phyloP scores from a whole-genome alignment of 2,888 invertebrate genomes.

The Nomada goodeniana region DNA sequence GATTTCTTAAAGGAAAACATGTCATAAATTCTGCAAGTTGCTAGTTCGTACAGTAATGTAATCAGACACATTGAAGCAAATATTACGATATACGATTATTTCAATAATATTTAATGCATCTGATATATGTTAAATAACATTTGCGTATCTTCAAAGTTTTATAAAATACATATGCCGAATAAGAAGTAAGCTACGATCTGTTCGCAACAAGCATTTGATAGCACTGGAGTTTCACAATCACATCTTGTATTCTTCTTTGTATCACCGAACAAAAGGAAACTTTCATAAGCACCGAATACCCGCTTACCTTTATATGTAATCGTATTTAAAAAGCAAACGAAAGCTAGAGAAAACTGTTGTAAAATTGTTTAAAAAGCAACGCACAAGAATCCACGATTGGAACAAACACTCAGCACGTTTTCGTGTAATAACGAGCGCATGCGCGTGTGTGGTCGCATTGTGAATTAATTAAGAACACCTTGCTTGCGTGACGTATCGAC shows the following conservation, averaged over 20 bases:
- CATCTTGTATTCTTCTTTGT: not conserved
- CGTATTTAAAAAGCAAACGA: slow-evolving; percentile 2
- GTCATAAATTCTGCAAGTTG: slow-evolving; percentile 24
- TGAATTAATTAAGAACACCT: slow-evolving; percentile 1
- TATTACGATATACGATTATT: not conserved
- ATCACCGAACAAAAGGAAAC: not conserved
- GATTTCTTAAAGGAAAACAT: slow-evolving; percentile 70
- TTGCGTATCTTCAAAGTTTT: not conserved
- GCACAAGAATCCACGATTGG: not conserved
- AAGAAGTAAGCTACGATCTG: not conserved
- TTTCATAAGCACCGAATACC: not conserved
- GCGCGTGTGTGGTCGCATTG: slow-evolving; percentile 28
- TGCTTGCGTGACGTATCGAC: no score
- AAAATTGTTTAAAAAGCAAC: slow-evolving; percentile 1
- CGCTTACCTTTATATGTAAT: slow-evolving; percentile 32
- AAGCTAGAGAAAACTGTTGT: not conserved
- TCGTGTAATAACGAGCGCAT: slow-evolving; percentile 35
- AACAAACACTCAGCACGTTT: slow-evolving; percentile 45
- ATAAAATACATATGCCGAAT: not conserved
- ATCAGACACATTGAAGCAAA: not conserved
- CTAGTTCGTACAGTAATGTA: not conserved
- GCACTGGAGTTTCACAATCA: not conserved
- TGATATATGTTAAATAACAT: not conserved
- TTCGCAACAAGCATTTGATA: not conserved
- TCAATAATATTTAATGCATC: not conserved